Evolutionary conservation across 2,113 vertebrate genomes (phyloP).

Genomic region (Myiagra hebetior): DNA sequence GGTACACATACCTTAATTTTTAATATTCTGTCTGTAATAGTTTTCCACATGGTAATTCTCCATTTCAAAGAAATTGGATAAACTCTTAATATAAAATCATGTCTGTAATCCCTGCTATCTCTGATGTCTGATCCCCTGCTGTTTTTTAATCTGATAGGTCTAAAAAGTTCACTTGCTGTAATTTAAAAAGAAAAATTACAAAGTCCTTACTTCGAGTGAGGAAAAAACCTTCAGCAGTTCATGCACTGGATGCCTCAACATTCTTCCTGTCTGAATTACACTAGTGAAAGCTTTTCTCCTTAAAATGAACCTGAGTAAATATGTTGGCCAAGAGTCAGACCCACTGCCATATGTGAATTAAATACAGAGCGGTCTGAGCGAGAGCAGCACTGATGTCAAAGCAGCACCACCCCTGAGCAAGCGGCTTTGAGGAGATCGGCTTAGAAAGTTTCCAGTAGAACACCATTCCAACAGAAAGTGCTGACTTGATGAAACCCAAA

Average conservation of each 20-base stretch:
- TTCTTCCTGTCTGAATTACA: background rate
- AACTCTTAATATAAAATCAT: background rate
- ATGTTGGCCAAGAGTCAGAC: background rate
- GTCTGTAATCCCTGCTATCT: background rate
- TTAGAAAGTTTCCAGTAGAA: conserved; percentile 46
- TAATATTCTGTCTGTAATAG: background rate
- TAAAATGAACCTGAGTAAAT: background rate
- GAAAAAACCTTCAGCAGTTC: background rate
- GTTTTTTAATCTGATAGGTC: background rate
- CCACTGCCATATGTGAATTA: background rate
- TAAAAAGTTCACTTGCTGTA: background rate
- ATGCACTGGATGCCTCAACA: background rate
- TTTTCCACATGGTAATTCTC: background rate
- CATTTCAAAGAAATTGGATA: background rate
- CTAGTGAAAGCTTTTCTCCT: background rate
- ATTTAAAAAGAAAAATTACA: background rate
- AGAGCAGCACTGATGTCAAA: background rate
- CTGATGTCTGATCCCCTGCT: background rate
- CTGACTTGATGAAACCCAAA: conserved; percentile 61
- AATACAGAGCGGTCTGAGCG: background rate
- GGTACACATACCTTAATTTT: background rate
- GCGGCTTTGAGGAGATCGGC: background rate
- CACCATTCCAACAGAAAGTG: conserved; percentile 40
- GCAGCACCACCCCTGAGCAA: background rate
- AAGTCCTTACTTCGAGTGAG: background rate